Evolutionary conservation across 2,113 vertebrate genomes (phyloP).

Genomic region (Neolamprologus tretocephalus): DNA sequence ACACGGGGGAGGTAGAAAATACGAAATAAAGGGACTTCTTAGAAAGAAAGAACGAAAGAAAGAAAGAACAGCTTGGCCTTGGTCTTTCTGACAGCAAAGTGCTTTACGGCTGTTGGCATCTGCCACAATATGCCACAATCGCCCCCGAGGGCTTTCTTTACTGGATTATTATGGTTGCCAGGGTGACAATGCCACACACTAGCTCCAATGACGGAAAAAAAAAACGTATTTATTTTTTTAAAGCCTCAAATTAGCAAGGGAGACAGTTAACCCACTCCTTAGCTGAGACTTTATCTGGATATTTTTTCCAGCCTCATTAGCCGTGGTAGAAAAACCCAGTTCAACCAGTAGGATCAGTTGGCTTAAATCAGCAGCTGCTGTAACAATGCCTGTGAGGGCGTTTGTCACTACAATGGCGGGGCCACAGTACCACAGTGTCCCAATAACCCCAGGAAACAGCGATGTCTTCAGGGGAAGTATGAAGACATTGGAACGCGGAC

Average conservation of each 20-base stretch:
- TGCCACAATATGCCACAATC: constrained; percentile 14
- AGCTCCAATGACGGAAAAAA: not conserved
- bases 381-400: not conserved
- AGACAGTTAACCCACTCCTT: not conserved
- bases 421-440: not conserved
- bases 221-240: not conserved
- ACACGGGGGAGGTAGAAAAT: not conserved
- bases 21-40: not conserved
- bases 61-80: not conserved
- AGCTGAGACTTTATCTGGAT: not conserved
- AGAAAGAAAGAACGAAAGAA: not conserved
- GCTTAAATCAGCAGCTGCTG: not conserved
- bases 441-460: not conserved
- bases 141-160: constrained; percentile 15
- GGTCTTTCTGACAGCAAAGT: not conserved
- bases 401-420: not conserved
- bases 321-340: not conserved
- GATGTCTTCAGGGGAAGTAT: not conserved
- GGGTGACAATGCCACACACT: not conserved
- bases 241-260: not conserved
- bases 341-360: not conserved
- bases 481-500: not conserved
- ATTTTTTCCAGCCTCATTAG: constrained; percentile 26
- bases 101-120: constrained; percentile 42
- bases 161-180: constrained; percentile 8